These are phyloP conservation scores for Entomobrya proxima DNA, from an alignment of 2,888 invertebrate genomes.

Conservation along the genomic window DNA sequence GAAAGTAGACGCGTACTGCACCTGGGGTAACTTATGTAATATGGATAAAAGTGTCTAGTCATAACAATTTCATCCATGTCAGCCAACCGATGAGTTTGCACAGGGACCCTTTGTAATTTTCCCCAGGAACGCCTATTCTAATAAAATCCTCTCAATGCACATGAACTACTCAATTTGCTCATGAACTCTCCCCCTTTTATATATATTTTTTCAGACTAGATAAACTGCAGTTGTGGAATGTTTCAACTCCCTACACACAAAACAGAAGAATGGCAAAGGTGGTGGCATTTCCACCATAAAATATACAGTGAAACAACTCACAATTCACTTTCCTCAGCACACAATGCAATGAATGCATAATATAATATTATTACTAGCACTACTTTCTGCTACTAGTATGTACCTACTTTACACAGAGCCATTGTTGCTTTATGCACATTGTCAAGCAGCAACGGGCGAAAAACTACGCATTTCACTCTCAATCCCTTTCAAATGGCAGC, in stretches of 20 bases:
- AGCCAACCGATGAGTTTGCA: constrained; percentile 24
- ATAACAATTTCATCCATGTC: constrained; percentile 31
- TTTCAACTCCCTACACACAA: no score
- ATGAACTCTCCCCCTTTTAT: background rate
- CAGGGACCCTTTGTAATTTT: background rate
- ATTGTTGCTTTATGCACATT: constrained; percentile 6
- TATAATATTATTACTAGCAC: background rate
- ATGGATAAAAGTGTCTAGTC: constrained; percentile 26
- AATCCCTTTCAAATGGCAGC: no score
- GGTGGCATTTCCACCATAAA: constrained; percentile 8
- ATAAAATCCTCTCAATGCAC: background rate
- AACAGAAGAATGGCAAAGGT: background rate
- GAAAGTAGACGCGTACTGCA: background rate
- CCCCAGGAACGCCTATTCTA: background rate
- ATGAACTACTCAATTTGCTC: constrained; percentile 15
- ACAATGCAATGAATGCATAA: constrained; percentile 10
- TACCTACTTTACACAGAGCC: background rate
- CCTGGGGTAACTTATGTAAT: constrained; percentile 33
- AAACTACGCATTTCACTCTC: no score
- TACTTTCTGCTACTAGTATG: background rate
- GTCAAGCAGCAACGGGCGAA: no score
- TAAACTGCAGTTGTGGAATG: constrained; percentile 1
- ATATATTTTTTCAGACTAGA: background rate
- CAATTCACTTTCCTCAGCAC: constrained; percentile 14
- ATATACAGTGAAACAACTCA: background rate